A percentile compares a stretch with the other conserved stretches of the same genome.
Conservation (phyloP, 2,888 invertebrate genomes). For the Trissonchulus latispiculum region DNA sequence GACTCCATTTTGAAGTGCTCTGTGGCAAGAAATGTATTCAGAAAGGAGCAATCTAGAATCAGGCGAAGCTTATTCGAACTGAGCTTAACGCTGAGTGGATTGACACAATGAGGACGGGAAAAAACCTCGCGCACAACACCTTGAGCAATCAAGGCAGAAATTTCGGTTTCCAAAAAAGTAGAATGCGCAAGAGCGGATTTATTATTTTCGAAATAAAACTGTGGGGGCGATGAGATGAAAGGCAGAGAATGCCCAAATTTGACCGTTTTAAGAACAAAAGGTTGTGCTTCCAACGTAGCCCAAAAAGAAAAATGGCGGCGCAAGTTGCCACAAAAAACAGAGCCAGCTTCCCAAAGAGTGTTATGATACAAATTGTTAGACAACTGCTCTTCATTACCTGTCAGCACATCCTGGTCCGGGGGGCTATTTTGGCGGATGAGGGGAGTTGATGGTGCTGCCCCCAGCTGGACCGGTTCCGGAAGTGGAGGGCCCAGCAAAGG, state of each 20-base stretch:
- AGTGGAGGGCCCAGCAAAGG: too few relatives aligned
- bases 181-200: background rate
- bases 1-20: background rate
- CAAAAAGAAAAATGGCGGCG: background rate
- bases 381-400: too few relatives aligned
- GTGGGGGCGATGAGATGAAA: background rate
- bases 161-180: background rate
- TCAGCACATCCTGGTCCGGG: too few relatives aligned
- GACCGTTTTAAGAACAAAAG: background rate
- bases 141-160: background rate
- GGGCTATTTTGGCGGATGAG: too few relatives aligned
- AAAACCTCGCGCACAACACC: background rate
- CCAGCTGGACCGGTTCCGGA: too few relatives aligned
- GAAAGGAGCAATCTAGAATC: background rate
- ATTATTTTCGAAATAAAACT: background rate
- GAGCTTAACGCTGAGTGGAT: background rate
- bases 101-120: background rate
- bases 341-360: background rate
- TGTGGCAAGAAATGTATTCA: background rate
- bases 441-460: too few relatives aligned
- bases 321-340: background rate
- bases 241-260: background rate
- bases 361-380: too few relatives aligned
- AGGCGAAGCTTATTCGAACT: background rate
- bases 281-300: background rate